Evolutionary conservation across 1,140 invertebrate genomes (phyloP), one percentile per base, ranked within the genome.

Genomic region (Campoletis sonorensis): DNA sequence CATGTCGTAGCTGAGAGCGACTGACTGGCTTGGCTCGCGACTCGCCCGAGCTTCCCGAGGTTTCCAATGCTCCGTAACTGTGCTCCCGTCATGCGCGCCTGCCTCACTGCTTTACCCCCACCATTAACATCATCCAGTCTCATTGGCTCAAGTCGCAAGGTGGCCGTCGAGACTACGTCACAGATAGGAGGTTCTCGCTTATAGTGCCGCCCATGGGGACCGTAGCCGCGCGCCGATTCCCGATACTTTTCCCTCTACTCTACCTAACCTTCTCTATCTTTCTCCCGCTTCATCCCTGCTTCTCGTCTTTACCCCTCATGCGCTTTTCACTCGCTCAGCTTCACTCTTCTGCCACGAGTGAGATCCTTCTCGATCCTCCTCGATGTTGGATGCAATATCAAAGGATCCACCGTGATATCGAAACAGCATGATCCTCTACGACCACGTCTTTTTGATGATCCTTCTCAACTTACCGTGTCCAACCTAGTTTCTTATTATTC

Each of bases 1-100:
- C 93, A 93, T 93, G 91, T 92, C 92, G 92, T 91, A 90, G 90
- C 90, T 88, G 90, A 91, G 90, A 91, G 90, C 91, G 89, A 92
- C 91, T 92, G 91, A 92, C 90, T 92, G 91, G 89, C 90, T 91
- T 88, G 89, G 90, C 90, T 91, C 89, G 88, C 91, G 89, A 88
- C 90, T 92, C 76, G 86, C 85, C 85, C 87, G 89, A 90, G 88
- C 87, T 91, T 88, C 26, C 90, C 87, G 83, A 91, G 64, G 84
- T 86, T 72, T 86, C 76, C 77, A 83, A 61, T 51, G 64, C 80
- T 71, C 72, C 67, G 67, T 33, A 71, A 71, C 77, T 85, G 84
- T 82, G 84, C 83, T 67, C 81, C 85, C 88, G 87, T 89, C 90
- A 91, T 91, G 91, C 91, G 90, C 91, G 87, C 83, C 82, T 84